Base-by-base conservation (phyloP, 1,140 invertebrate genomes). In the Linepithema humile region DNA sequence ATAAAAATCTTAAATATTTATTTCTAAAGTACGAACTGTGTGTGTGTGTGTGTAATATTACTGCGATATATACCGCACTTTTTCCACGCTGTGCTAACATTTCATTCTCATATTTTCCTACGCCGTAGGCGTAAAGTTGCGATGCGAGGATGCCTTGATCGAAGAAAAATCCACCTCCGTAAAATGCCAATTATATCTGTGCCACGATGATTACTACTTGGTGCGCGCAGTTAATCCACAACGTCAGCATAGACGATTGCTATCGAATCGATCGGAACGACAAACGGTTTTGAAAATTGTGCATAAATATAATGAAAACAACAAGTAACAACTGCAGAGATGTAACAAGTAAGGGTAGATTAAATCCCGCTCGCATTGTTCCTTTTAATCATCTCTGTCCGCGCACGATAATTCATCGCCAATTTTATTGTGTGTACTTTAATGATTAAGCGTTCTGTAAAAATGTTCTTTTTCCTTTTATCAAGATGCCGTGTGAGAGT, bases 121-220 rank as follows among this genome's bases (percentile, higher is more conserved):
- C 3, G 38, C 9, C 20, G 69, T 72, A 32, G 48, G 69, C 32
- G 53, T 72, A 72, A 72, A 48, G 69, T 38, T 12, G 48, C 69
- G 67, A 50, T 0, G 26, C 43, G 45, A 6, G n/a, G 48, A 50
- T 23, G 48, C 45, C 45, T 48, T 29, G 10, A n/a, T 15, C n/a
- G 32, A 38, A 55, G 69, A 72, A 72, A 72, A 55, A 72, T 55
- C 69, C 69, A 72, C 48, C 69, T 72, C 48, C 32, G 48, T 72
- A 55, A 72, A 74, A 74, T 40, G 35, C 17, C 29, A 48, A 65
- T 65, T 77, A 60, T 40, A 77, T 48, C 59, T 48, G 17, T 12
- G 59, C 59, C 12, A 65, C 59, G 40, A 65, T 50, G 59, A 65
- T 77, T 65, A 29, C 59, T 77, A 77, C 40, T 40, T 77, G 40